Evolutionary conservation across 1,140 invertebrate genomes (phyloP).

Genomic region (Saccostrea cuccullata): DNA sequence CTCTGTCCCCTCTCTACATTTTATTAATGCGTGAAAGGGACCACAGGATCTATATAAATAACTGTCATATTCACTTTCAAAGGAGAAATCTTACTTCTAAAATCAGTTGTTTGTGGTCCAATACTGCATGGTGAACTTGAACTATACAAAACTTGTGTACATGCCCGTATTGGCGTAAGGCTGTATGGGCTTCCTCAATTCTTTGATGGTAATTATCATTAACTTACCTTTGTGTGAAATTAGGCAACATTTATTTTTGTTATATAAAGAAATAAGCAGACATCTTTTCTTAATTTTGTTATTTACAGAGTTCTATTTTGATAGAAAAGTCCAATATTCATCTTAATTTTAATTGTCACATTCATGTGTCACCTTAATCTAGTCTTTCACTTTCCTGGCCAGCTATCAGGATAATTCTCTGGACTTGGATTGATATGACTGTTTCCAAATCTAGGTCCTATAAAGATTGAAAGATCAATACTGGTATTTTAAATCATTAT

Average conservation of each 20-base stretch:
- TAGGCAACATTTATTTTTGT: neutral
- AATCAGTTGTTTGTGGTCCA: neutral
- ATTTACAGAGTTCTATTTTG: no score
- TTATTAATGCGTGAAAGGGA: neutral
- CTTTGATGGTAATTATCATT: neutral
- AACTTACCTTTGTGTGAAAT: neutral
- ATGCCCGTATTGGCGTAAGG: neutral
- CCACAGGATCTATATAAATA: neutral
- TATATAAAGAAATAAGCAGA: neutral
- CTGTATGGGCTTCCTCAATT: neutral
- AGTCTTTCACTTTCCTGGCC: no score
- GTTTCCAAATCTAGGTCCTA: no score
- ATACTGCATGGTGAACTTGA: neutral
- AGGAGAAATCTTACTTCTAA: neutral
- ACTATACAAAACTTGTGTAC: neutral
- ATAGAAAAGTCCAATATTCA: no score
- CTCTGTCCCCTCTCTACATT: neutral
- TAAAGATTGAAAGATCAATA: no score
- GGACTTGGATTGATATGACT: no score
- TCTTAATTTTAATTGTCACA: no score
- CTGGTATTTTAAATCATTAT: no score
- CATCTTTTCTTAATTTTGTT: neutral
- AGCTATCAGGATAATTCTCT: no score
- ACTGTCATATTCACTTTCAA: neutral
- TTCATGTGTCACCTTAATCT: no score